Evolutionary conservation across 2,113 vertebrate species (phyloP).

Genomic region (Erpornis zantholeuca): DNA sequence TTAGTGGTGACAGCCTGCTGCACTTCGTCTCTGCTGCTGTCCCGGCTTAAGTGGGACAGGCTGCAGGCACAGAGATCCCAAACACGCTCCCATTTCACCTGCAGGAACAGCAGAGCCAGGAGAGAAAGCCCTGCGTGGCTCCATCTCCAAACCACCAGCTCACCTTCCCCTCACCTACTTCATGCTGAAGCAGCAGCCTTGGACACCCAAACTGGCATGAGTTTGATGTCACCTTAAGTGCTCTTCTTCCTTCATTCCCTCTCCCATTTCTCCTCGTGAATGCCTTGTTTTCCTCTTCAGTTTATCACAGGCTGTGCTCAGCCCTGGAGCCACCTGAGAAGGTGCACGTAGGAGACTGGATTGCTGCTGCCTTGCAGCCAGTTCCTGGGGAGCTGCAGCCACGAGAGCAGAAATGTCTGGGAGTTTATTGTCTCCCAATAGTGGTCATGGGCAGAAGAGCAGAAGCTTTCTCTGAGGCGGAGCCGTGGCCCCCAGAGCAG

Average conservation of each 20-base stretch:
- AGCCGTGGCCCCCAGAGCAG: not conserved
- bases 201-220: not conserved
- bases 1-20: not conserved
- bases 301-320: not conserved
- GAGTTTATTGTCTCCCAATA: not conserved
- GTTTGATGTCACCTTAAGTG: not conserved
- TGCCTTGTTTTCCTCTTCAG: not conserved
- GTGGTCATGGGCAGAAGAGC: not conserved
- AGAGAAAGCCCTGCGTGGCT: not conserved
- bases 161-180: not conserved
- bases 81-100: not conserved
- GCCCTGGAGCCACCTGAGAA: not conserved
- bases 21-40: not conserved
- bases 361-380: not conserved
- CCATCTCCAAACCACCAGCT: not conserved
- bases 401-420: not conserved
- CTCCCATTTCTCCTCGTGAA: not conserved
- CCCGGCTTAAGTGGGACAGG: not conserved
- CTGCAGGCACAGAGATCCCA: not conserved
- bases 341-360: accelerated
- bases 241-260: not conserved
- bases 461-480: not conserved
- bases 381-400: not conserved
- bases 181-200: not conserved
- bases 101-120: not conserved